A percentile compares a stretch with the other conserved stretches of the same genome.
Conservation (phyloP, 2,888 invertebrate genomes). For the Anarsia innoxiella region DNA sequence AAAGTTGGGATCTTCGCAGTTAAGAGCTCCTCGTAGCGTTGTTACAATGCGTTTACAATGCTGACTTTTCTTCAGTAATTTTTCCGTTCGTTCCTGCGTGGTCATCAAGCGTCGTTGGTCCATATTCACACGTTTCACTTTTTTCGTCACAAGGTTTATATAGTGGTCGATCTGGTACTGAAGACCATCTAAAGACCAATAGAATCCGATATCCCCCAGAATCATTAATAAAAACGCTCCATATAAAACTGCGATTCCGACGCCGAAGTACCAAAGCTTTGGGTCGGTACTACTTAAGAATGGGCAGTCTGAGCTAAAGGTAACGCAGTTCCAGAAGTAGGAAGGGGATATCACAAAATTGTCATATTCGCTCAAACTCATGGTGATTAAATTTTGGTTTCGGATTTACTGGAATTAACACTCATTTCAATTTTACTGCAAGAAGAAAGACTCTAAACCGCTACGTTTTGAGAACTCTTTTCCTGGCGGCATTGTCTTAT, state of each 20-base stretch:
- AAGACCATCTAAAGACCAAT: conserved; percentile 45
- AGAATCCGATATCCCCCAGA: conserved; percentile 46
- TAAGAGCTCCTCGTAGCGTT: conserved; percentile 32
- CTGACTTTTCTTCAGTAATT: conserved; percentile 38
- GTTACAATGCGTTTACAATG: conserved; percentile 37
- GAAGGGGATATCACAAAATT: no score
- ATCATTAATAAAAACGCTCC: conserved; percentile 37
- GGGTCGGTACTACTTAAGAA: conserved; percentile 41
- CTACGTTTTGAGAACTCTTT: no score
- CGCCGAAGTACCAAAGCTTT: conserved; percentile 44
- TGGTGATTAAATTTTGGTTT: not conserved
- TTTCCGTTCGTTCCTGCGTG: conserved; percentile 43
- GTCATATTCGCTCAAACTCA: no score
- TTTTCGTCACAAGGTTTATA: conserved; percentile 40
- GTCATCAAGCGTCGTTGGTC: conserved; percentile 42
- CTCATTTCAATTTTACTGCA: no score
- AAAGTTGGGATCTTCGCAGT: conserved; percentile 16
- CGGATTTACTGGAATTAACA: not conserved
- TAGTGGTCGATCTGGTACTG: conserved; percentile 43
- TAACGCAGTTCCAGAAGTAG: conserved; percentile 56
- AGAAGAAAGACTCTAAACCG: no score
- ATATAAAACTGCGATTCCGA: conserved; percentile 41
- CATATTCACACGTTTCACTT: conserved; percentile 40
- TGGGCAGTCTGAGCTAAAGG: conserved; percentile 44
- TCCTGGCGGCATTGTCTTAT: no score